Evolutionary conservation across 2,797 vertebrate species (phyloP).

Genomic region (Cephalopachus bancanus): DNA sequence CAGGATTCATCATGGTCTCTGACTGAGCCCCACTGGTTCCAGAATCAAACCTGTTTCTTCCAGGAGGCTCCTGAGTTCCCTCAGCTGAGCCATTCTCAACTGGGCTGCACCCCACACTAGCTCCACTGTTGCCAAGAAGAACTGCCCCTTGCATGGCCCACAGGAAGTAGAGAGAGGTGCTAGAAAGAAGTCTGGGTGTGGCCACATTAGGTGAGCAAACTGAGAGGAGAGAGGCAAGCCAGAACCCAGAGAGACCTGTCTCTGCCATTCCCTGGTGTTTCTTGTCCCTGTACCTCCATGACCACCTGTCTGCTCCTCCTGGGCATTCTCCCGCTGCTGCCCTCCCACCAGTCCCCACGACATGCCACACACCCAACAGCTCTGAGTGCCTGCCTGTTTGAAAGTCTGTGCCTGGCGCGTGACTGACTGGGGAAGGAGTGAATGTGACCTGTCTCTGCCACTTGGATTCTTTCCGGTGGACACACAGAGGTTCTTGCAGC

Average conservation of each 20-base stretch:
- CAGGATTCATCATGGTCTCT: not conserved
- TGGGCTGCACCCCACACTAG: not conserved
- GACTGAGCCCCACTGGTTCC: not conserved
- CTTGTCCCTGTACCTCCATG: slow-evolving; percentile 31
- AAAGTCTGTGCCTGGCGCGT: slow-evolving; percentile 91
- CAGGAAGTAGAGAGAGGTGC: not conserved
- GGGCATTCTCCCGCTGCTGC: slow-evolving; percentile 62
- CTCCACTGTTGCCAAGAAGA: not conserved
- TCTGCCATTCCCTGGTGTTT: not conserved
- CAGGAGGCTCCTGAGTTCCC: not conserved
- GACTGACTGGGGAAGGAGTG: slow-evolving; percentile 93
- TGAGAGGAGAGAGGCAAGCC: not conserved
- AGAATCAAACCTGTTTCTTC: not conserved
- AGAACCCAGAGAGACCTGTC: not conserved
- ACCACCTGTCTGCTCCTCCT: not conserved
- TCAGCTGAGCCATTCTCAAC: not conserved
- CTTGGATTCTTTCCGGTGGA: slow-evolving; percentile 91
- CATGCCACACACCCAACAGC: slow-evolving; percentile 85
- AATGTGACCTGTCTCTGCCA: slow-evolving; percentile 92
- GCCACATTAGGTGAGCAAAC: not conserved
- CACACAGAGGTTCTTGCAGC: slow-evolving; percentile 84
- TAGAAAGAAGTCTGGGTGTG: not conserved
- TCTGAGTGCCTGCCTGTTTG: slow-evolving; percentile 88
- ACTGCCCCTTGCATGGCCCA: not conserved
- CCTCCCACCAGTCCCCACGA: slow-evolving; percentile 83